These are phyloP conservation scores for Achatina immaculata DNA, from an alignment of 1,140 invertebrate genomes.

Conservation along the genomic window DNA sequence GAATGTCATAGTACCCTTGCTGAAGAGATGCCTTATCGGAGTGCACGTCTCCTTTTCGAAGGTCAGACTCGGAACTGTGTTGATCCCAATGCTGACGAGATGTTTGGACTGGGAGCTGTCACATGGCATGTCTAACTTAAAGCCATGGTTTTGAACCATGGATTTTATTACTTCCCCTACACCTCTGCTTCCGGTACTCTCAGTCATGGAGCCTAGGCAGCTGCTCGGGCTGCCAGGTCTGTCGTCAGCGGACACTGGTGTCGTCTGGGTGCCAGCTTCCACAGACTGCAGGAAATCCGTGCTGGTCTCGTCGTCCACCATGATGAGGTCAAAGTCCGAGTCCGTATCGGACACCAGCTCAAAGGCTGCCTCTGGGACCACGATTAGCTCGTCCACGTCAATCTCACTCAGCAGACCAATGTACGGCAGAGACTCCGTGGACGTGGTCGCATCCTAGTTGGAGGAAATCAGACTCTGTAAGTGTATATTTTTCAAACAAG, in stretches of 20 bases:
- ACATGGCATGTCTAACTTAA: background rate
- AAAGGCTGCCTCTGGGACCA: constrained; percentile 60
- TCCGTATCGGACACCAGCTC: constrained; percentile 50
- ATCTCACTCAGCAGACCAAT: constrained; percentile 65
- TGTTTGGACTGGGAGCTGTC: constrained; percentile 28
- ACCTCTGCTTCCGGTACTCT: constrained; percentile 11
- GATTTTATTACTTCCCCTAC: constrained; percentile 29
- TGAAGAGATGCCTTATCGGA: constrained; percentile 55
- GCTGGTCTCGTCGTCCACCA: constrained; percentile 57
- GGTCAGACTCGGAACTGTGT: constrained; percentile 58
- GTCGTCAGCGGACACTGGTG: constrained; percentile 25
- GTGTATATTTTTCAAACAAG: too few relatives aligned
- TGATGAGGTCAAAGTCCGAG: constrained; percentile 49
- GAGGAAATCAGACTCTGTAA: too few relatives aligned
- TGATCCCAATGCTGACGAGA: constrained; percentile 56
- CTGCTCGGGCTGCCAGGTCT: background rate
- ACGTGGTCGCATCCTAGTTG: constrained; percentile 59
- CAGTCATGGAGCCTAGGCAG: background rate
- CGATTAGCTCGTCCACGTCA: constrained; percentile 64
- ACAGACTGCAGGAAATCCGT: constrained; percentile 47
- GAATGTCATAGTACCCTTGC: constrained; percentile 63
- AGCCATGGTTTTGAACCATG: constrained; percentile 16
- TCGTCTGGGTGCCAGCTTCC: constrained; percentile 61
- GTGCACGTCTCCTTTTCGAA: constrained; percentile 66
- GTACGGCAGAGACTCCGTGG: constrained; percentile 65